Evolutionary conservation across 1,140 invertebrate species (phyloP).

Genomic region (Amphibalanus amphitrite): DNA sequence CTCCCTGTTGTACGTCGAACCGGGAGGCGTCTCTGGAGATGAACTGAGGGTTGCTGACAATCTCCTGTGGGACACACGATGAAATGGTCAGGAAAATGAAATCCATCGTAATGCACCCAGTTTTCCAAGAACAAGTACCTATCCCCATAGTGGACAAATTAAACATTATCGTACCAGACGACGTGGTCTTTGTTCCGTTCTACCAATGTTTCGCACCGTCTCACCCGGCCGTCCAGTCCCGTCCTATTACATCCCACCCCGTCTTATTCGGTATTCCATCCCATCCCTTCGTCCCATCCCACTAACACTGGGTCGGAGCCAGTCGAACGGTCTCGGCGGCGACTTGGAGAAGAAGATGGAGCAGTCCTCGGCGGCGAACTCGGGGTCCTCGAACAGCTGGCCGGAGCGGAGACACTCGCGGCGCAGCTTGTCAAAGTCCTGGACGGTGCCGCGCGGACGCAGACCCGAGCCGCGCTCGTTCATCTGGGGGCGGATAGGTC

Average conservation of each 20-base stretch:
- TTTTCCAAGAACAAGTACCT: no score
- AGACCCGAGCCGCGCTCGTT: conserved; percentile 42
- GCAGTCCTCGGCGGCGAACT: conserved; percentile 53
- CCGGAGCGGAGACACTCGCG: conserved; percentile 49
- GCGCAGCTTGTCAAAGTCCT: conserved; percentile 53
- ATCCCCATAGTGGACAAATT: no score
- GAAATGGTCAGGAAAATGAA: no score
- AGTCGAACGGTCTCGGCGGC: conserved; percentile 59
- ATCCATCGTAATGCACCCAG: no score
- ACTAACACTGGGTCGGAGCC: conserved; percentile 47
- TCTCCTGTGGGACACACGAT: conserved; percentile 55
- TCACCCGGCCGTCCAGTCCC: no score
- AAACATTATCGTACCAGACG: no score
- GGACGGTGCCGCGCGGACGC: conserved; percentile 30
- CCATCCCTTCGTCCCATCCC: no score
- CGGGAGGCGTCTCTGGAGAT: conserved; percentile 87
- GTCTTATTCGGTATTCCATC: no score
- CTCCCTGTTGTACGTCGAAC: conserved; percentile 95
- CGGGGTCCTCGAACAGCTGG: no score
- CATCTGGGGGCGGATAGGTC: background rate
- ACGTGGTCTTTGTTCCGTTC: no score
- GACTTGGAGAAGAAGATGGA: conserved; percentile 61
- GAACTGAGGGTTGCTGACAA: conserved; percentile 64
- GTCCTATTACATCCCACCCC: no score
- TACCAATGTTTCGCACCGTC: no score